Conservation (phyloP, 2,113 vertebrate species). For the Callopanchax toddi region DNA sequence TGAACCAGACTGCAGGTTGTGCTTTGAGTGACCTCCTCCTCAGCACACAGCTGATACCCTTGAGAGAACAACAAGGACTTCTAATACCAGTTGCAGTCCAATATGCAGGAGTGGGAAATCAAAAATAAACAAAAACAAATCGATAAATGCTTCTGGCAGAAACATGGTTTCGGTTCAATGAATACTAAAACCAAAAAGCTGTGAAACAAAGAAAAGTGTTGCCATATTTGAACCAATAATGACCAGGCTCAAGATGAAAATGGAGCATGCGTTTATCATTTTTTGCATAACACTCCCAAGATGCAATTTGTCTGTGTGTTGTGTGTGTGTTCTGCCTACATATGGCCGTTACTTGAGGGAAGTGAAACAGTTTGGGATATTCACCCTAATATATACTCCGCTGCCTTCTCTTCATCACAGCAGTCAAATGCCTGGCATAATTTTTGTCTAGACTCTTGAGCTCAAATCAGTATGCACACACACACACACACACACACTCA, state of each 20-base stretch:
- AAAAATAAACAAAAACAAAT: background rate
- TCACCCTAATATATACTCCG: constrained; percentile 37
- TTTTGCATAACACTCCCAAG: constrained; percentile 15
- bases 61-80: background rate
- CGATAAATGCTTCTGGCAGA: background rate
- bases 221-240: background rate
- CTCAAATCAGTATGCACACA: constrained; percentile 52
- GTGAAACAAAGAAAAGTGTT: background rate
- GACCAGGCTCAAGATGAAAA: background rate
- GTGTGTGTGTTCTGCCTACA: background rate
- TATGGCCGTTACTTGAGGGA: constrained; percentile 32
- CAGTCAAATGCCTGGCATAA: constrained; percentile 43
- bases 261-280: constrained; percentile 1
- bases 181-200: background rate
- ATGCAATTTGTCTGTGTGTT: background rate
- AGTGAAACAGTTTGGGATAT: constrained; percentile 48
- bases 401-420: constrained; percentile 27
- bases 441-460: constrained; percentile 43
- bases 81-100: background rate
- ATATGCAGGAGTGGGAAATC: background rate
- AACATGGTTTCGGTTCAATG: background rate
- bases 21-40: background rate
- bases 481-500: background rate
- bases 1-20: background rate
- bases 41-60: background rate